A percentile compares a stretch with the other conserved stretches of the same genome.
These are phyloP conservation scores for Hippotragus niger DNA, from an alignment of 2,113 vertebrate genomes.

Conservation along the genomic window DNA sequence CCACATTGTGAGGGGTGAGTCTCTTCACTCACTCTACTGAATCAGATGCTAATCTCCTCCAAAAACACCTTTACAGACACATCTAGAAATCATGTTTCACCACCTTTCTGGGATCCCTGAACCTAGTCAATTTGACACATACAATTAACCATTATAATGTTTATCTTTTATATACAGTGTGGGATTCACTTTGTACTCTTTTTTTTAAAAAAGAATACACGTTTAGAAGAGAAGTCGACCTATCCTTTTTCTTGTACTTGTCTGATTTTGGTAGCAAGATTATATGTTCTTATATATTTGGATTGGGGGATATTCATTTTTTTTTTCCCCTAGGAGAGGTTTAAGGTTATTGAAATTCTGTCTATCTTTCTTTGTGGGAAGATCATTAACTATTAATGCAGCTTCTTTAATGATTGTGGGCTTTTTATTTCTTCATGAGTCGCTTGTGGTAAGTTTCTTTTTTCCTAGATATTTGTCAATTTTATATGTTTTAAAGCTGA, in stretches of 20 bases:
- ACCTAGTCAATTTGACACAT: background rate
- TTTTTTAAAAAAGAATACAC: background rate
- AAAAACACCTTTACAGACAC: background rate
- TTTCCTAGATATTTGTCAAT: background rate
- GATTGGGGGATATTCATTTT: background rate
- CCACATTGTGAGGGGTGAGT: too few relatives aligned
- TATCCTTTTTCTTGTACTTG: background rate
- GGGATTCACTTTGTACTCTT: background rate
- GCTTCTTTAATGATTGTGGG: background rate
- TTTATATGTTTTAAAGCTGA: background rate
- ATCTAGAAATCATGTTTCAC: background rate
- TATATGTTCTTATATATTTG: background rate
- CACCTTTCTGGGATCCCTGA: background rate
- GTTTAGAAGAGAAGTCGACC: background rate
- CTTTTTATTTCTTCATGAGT: background rate
- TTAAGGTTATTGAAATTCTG: background rate
- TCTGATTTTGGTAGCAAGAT: background rate
- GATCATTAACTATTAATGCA: slow-evolving; percentile 10
- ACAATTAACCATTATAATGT: background rate
- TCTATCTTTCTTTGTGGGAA: background rate
- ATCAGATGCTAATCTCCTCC: background rate
- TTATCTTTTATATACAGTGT: background rate
- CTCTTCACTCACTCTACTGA: background rate
- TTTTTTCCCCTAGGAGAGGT: background rate
- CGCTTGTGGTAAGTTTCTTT: background rate